Evolutionary conservation across 2,888 invertebrate species (phyloP).

Genomic region (Cheilosia urbana): DNA sequence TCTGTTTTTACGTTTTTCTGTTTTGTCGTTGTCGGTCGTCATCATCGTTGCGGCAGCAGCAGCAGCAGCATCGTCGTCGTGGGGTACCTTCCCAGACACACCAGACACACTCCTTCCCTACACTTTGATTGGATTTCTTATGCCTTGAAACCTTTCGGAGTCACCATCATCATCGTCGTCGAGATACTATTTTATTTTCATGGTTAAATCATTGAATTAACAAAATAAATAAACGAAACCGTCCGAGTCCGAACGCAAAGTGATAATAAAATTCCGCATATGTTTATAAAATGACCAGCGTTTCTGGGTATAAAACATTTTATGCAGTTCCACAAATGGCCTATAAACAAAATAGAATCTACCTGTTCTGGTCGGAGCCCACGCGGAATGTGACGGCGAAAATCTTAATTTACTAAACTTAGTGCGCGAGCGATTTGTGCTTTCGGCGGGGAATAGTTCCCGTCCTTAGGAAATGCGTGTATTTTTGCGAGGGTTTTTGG

Average conservation of each 20-base stretch:
- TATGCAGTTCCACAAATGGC: constrained; percentile 67
- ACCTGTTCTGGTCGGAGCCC: constrained; percentile 73
- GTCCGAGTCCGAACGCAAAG: constrained; percentile 7
- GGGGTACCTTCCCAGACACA: constrained; percentile 58
- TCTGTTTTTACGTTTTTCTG: constrained; percentile 40
- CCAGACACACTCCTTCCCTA: constrained; percentile 36
- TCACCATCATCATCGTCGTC: constrained; percentile 11
- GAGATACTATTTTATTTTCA: constrained; percentile 64
- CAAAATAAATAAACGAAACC: constrained; percentile 65
- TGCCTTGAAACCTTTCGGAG: constrained; percentile 1
- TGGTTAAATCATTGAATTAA: constrained; percentile 72
- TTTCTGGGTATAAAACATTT: constrained; percentile 55
- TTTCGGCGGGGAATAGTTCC: background rate
- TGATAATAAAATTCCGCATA: constrained; percentile 58
- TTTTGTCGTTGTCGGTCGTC: constrained; percentile 73
- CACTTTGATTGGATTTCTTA: constrained; percentile 71
- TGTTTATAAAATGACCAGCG: constrained; percentile 51
- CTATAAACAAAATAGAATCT: constrained; percentile 75
- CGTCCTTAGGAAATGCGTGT: background rate
- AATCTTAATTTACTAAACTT: background rate
- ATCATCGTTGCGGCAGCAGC: constrained; percentile 48
- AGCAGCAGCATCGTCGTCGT: constrained; percentile 39
- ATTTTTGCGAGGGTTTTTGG: background rate
- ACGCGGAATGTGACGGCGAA: constrained; percentile 66
- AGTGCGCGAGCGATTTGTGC: background rate